Conservation (phyloP, 2,113 vertebrate genomes). For the Aphelocoma coerulescens region DNA sequence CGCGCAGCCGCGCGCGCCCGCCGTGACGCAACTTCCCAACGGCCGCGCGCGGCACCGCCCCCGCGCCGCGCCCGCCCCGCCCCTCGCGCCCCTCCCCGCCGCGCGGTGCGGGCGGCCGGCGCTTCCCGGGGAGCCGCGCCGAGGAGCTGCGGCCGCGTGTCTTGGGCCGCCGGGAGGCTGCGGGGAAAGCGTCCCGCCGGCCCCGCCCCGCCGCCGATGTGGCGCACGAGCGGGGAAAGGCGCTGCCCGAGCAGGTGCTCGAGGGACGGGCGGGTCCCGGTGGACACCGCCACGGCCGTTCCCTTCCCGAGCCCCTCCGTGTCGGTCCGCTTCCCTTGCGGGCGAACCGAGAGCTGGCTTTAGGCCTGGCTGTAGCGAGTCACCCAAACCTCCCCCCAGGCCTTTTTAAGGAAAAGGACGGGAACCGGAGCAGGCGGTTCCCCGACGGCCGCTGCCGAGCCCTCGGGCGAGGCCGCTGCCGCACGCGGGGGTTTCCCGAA, state of each 20-base stretch:
- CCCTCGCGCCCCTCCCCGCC: no score
- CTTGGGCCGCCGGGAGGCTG: fast-evolving
- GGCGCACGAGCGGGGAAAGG: neutral
- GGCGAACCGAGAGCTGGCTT: fast-evolving
- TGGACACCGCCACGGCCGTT: fast-evolving
- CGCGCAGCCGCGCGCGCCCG: no score
- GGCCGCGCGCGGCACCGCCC: no score
- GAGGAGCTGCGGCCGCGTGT: fast-evolving
- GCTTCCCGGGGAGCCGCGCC: neutral
- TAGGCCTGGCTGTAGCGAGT: neutral
- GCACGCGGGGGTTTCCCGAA: fast-evolving
- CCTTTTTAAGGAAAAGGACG: fast-evolving
- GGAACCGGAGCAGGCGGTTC: fast-evolving
- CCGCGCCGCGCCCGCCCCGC: no score
- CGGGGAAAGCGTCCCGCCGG: fast-evolving
- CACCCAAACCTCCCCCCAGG: fast-evolving
- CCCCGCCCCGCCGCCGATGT: fast-evolving
- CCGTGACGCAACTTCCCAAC: no score
- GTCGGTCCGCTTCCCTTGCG: fast-evolving
- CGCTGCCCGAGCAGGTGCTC: neutral
- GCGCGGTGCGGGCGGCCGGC: no score
- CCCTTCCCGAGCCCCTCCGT: fast-evolving
- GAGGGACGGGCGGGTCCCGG: neutral
- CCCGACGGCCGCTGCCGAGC: fast-evolving
- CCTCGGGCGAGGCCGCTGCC: fast-evolving